Conservation (phyloP, 2,888 invertebrate species). For the Azorinus chamasolen region DNA sequence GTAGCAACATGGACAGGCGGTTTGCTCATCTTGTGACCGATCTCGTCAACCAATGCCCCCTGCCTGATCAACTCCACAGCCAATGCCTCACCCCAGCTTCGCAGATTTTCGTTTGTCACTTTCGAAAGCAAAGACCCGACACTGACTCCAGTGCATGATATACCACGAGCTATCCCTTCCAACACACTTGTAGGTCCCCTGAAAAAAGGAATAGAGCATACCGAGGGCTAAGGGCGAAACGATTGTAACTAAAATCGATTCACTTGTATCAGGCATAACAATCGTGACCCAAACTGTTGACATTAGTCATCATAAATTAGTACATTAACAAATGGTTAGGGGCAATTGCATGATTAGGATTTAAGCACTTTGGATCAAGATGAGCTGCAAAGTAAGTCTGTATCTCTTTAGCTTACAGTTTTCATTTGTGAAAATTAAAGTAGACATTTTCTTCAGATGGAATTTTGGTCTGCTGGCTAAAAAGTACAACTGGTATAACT, state of each 20-base stretch:
- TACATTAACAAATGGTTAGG: too few species aligned
- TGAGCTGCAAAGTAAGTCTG: too few species aligned
- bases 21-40: constrained; percentile 13
- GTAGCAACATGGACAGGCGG: constrained; percentile 35
- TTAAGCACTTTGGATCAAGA: too few species aligned
- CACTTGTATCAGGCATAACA: too few species aligned
- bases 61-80: constrained; percentile 7
- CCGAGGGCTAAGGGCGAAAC: background rate
- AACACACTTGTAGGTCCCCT: constrained; percentile 19
- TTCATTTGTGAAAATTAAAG: too few species aligned
- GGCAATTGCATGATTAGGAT: too few species aligned
- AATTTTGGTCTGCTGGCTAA: too few species aligned
- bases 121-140: constrained; percentile 11
- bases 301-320: too few species aligned
- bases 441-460: too few species aligned
- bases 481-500: too few species aligned
- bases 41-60: constrained; percentile 26
- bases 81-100: constrained; percentile 32
- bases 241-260: background rate
- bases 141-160: constrained; percentile 1
- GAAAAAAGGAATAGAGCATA: constrained; percentile 7
- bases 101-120: constrained; percentile 4
- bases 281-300: too few species aligned
- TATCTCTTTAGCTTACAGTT: too few species aligned
- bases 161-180: background rate